Base-by-base conservation (phyloP, 2,888 invertebrate genomes). In the Adelognathus sp. region DNA sequence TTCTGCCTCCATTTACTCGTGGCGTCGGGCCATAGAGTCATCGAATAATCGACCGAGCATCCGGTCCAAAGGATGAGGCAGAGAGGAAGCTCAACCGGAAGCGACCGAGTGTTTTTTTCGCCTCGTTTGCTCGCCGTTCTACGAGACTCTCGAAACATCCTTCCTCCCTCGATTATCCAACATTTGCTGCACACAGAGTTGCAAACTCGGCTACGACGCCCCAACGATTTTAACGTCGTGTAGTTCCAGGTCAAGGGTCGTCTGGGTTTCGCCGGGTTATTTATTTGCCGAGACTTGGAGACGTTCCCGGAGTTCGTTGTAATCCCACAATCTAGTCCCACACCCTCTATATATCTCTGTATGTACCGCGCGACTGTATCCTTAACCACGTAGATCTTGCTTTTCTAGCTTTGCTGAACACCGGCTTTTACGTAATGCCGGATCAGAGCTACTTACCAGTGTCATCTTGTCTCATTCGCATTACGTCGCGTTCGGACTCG, bases 231-330 rank as follows among this genome's bases (percentile, higher is more conserved):
- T 33, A 16, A 70, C 63, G 54, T 31, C 54, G 66, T 64, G 67
- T 39, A 50, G 61, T 79, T 75, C 54, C 75, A 71, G 79, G 75
- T 79, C 75, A 79, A 79, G 75, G 79, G 71, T 79, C 75, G 79
- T 72, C 79, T 63, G 72, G 75, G 72, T 75, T 75, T 79, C 67
- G 61, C 56, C 63, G 46, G 61, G 61, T 75, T 79, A 79, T 79
- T 79, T 79, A 79, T 79, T 75, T 75, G 60, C 75, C 72, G 61
- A 72, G 72, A 75, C 76, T 75, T 71, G 79, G 75, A 79, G 71
- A 79, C 46, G 79, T 75, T 79, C 75, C 71, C 71, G 75, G 66
- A 58, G 46, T 63, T 56, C 44, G 39, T 58, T 70, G 75, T 67
- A 64, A 75, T 70, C 66, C 71, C 61, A 46, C 71, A 46, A 75